Base-by-base conservation (phyloP, 2,113 vertebrate species). In the Hassar affinis region DNA sequence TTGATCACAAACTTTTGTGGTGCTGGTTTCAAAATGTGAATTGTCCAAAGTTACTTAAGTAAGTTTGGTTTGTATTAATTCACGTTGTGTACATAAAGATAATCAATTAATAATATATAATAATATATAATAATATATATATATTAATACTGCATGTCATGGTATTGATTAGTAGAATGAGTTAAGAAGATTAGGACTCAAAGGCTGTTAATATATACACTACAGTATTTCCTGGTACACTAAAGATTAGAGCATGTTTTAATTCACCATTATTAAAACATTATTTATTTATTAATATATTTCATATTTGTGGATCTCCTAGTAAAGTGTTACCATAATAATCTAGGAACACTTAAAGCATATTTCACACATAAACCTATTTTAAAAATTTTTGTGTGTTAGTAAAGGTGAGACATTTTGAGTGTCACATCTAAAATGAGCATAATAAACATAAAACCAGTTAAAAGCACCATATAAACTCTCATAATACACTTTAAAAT, bases 401-500 rank as follows among this genome's bases (percentile, higher is more conserved):
- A 18, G 12, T 30, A 45, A 61, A 20, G 10, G 10, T 71, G 79
- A 68, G 52, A 52, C 49, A 75, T 77, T 42, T 79, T 77, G 30
- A 51, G 17, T 52, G n/a, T 62, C 6, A 30, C 8, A 35, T 22
- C 64, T 56, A 69, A 82, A 82, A 61, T 82, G 14, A 33, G 12
- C 35, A 45, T 54, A 64, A 66, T 25, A 52, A 35, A 42, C 25
- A 47, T 69, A 56, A 78, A 78, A 57, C 27, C 10, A 30, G 8
- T 33, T 84, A 30, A 47, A 47, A 84, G 17, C 25, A 66, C 38
- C 72, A 68, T 79, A 83, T 76, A 69, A 85, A 61, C 6, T 52
- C 1, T 82, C n/a, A 77, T 77, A 71, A 84, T 54, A 45, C 35
- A 22, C 45, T 61, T 35, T 30, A 85, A 75, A 56, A 27, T 68